Base-by-base conservation (phyloP, 1,140 invertebrate genomes). In the Dolichoris vasculosae region DNA sequence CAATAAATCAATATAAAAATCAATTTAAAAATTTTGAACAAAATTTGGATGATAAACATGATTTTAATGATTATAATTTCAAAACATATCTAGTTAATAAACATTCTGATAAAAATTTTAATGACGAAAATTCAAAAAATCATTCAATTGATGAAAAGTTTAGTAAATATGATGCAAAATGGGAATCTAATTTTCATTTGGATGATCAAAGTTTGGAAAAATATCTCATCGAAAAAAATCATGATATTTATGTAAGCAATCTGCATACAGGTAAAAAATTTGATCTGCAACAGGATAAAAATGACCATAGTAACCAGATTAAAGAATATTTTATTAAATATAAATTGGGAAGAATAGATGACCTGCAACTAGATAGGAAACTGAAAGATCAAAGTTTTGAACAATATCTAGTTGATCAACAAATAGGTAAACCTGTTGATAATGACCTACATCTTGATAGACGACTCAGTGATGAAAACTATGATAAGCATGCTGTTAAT, bases 391-490 rank as follows among this genome's bases (percentile, higher is more conserved):
- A 63, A 55, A 77, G 35, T 55, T 76, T 76, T 11, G 73, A 83
- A 63, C 43, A 32, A 64, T 35, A 64, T 30, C 26, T 35, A 2
- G 23, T 78, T 63, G 84, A 73, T 8, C 64, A 79, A 59, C 1
- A 46, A 32, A 30, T 64, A 1, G 48, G 43, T 0, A 79, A 26
- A 71, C 40, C 26, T 32, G 0, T 67, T 38, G 38, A 2, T 51
- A 17, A 13, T 64, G n/a, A 80, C 11, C 26, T 85, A 3, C 83
- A 55, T 59, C 38, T 76, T 1, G 51, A 85, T 32, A 75, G 51
- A 64, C 77, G 84, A 2, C 35, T 85, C 9, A 83, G 35, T 32
- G 55, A 83, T n/a, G 35, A 83, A 75, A 35, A 77, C 11, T 77
- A 51, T 35, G n/a, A 79, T 40, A 55, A 23, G 7, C 32, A n/a